Conservation (phyloP, 2,113 vertebrate genomes). For the Phaetusa simplex region DNA sequence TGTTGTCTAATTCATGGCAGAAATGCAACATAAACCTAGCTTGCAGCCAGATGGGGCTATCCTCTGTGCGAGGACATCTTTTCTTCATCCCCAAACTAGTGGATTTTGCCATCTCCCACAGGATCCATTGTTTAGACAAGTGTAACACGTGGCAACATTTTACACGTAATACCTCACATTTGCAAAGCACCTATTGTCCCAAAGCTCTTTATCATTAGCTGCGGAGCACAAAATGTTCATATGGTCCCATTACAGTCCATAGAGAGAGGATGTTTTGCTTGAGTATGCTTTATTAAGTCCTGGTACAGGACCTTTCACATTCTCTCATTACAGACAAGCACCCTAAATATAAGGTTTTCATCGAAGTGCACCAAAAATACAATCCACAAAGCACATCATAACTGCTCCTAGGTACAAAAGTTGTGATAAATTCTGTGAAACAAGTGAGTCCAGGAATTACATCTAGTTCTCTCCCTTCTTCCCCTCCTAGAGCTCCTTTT, state of each 20-base stretch:
- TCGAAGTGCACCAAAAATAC: not conserved
- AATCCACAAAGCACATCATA: not conserved
- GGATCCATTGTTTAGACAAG: not conserved
- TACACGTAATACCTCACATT: not conserved
- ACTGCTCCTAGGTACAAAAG: not conserved
- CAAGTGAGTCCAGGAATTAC: not conserved
- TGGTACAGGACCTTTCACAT: not conserved
- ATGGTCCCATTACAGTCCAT: not conserved
- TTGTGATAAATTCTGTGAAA: not conserved
- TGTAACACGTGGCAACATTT: not conserved
- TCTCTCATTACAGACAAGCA: not conserved
- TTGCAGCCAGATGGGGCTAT: not conserved
- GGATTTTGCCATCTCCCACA: not conserved
- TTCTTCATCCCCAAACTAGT: not conserved
- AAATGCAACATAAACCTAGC: not conserved
- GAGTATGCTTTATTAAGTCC: not conserved
- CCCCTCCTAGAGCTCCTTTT: not conserved
- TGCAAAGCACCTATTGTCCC: not conserved
- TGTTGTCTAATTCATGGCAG: not conserved
- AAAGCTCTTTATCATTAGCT: not conserved
- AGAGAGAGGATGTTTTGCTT: not conserved
- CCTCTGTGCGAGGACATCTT: rapidly evolving
- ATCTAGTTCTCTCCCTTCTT: not conserved
- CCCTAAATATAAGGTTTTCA: not conserved
- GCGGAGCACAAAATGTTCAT: not conserved